Conservation (phyloP, 2,797 vertebrate species). For the Sebastes taczanowskii region DNA sequence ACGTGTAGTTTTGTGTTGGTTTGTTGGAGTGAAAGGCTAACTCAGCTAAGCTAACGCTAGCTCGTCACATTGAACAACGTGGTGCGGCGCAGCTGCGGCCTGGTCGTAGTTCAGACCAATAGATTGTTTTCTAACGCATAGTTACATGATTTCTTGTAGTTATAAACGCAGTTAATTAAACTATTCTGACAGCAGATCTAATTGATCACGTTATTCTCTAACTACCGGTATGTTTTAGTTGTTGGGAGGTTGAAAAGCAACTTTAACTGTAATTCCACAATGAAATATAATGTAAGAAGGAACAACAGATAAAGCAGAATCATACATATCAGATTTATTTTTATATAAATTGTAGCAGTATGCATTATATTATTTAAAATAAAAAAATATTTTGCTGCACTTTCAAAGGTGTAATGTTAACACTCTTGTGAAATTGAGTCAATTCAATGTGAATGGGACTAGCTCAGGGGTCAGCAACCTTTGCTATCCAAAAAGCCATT, state of each 20-base stretch:
- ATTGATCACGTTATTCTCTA: rapidly evolving
- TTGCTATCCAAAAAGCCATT: too few relatives aligned
- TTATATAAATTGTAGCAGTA: background rate
- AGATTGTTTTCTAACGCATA: rapidly evolving
- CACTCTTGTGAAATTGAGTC: too few relatives aligned
- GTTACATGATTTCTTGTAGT: rapidly evolving
- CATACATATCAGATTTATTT: too few relatives aligned
- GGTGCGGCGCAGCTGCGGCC: constrained; percentile 56
- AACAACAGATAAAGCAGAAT: too few relatives aligned
- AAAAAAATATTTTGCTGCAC: background rate
- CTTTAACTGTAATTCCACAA: too few relatives aligned
- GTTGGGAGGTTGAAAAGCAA: too few relatives aligned
- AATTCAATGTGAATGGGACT: too few relatives aligned
- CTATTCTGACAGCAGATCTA: rapidly evolving
- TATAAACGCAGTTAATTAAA: rapidly evolving
- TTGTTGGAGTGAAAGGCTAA: background rate
- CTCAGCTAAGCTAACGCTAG: constrained; percentile 56
- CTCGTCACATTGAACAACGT: constrained; percentile 45
- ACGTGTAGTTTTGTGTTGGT: rapidly evolving
- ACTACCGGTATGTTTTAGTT: rapidly evolving
- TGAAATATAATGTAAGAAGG: background rate
- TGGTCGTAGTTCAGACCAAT: background rate
- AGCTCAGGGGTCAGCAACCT: too few relatives aligned
- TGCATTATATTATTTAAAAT: too few relatives aligned
- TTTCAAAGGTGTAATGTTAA: rapidly evolving